These are phyloP conservation scores for Sycophila texana DNA, from an alignment of 2,888 invertebrate species.

Conservation along the genomic window DNA sequence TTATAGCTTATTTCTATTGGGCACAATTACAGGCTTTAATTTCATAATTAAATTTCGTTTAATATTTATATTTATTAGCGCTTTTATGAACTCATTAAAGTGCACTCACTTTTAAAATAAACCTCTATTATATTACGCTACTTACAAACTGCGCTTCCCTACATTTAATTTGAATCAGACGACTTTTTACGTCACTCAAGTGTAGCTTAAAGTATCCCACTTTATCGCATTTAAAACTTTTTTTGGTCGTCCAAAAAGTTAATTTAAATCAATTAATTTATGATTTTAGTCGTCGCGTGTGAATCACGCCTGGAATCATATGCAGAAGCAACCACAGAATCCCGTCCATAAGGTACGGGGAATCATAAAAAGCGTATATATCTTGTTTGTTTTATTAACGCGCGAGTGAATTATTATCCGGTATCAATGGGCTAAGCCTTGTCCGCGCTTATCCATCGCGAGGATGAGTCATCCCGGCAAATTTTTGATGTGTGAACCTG, in stretches of 20 bases:
- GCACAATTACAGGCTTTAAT: no score
- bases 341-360: no score
- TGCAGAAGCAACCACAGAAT: neutral
- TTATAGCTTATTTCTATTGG: no score
- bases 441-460: no score
- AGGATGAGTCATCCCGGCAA: neutral
- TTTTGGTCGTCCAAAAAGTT: neutral
- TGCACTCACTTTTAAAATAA: neutral
- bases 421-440: neutral
- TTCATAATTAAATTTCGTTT: no score
- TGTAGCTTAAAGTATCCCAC: no score
- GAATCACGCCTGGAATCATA: constrained; percentile 10
- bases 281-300: neutral
- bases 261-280: constrained; percentile 25
- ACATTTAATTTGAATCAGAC: no score
- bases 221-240: neutral
- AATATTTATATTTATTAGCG: no score
- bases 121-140: no score
- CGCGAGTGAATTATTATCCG: neutral
- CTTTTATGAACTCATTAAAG: neutral
- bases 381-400: constrained; percentile 10
- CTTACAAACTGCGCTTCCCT: no score
- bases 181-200: no score
- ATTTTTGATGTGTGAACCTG: neutral
- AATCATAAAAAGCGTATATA: neutral